Evolutionary conservation across 35 echinoderm and acorn worm species (phyloP).

Genomic region (Strongylocentrotus purpuratus): DNA sequence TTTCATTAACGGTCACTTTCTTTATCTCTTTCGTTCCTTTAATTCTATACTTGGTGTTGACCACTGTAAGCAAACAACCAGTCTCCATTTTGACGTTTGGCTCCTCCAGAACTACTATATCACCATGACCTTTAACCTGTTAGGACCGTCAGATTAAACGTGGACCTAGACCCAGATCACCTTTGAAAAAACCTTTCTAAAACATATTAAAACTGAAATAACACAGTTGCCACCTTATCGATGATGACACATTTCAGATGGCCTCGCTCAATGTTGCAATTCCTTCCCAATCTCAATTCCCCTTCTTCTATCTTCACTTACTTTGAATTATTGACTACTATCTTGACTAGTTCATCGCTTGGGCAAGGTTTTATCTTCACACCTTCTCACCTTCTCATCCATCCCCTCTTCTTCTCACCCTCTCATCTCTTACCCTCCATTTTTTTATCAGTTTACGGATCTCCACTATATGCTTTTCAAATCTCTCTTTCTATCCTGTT

Average conservation of each 20-base stretch:
- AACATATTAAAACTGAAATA: not conserved
- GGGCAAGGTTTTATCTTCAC: slow-evolving; percentile 8
- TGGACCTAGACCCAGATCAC: too few relatives aligned
- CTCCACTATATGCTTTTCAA: not conserved
- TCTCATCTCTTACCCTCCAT: not conserved
- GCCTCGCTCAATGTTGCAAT: not conserved
- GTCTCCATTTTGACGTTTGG: too few relatives aligned
- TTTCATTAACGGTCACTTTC: too few relatives aligned
- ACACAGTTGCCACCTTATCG: not conserved
- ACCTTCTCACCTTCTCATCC: not conserved
- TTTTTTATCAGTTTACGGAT: not conserved
- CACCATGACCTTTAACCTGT: too few relatives aligned
- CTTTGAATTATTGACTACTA: not conserved
- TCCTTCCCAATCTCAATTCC: not conserved
- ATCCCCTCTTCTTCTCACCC: not conserved
- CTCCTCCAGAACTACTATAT: too few relatives aligned
- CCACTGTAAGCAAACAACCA: too few relatives aligned
- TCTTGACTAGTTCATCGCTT: not conserved
- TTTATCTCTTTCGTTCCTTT: too few relatives aligned
- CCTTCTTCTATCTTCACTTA: not conserved
- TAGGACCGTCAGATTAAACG: too few relatives aligned
- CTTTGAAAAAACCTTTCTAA: not conserved
- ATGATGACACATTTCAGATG: not conserved
- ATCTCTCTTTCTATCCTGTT: too few relatives aligned
- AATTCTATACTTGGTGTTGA: too few relatives aligned